phyloP scores from a whole-genome alignment of 1,140 invertebrate species.

The Dendrolimus punctatus region DNA sequence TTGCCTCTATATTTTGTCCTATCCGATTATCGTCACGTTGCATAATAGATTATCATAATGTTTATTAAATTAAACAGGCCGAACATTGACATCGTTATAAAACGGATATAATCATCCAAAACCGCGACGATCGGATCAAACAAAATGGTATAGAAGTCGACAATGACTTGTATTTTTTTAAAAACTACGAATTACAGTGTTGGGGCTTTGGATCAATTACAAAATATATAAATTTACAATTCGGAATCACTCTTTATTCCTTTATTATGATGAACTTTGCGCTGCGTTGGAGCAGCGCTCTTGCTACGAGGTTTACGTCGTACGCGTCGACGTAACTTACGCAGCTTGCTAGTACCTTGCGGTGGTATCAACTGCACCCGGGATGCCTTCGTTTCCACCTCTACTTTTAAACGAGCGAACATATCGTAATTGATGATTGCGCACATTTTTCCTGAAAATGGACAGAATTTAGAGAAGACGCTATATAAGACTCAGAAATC shows the following conservation, averaged over 20 bases:
- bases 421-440: conserved; percentile 66
- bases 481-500: background rate
- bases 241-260: conserved; percentile 66
- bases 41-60: no score
- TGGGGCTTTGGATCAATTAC: no score
- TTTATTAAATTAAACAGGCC: no score
- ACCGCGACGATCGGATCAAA: no score
- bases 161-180: no score
- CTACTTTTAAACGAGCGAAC: conserved; percentile 58
- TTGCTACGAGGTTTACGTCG: conserved; percentile 59
- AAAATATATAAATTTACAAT: conserved; percentile 22
- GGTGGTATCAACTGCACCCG: conserved; percentile 32
- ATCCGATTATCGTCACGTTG: no score
- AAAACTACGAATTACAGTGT: no score
- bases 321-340: conserved; percentile 33
- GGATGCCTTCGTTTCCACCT: conserved; percentile 49
- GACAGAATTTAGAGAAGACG: conserved; percentile 2
- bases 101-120: no score
- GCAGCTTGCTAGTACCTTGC: conserved; percentile 31
- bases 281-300: conserved; percentile 42
- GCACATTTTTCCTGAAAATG: conserved; percentile 62
- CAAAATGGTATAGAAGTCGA: no score
- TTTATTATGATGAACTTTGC: conserved; percentile 32
- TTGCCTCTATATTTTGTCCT: no score
- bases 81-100: no score